phyloP scores from a whole-genome alignment of 2,797 vertebrate species.

The Mormyrus proboscirostris region DNA sequence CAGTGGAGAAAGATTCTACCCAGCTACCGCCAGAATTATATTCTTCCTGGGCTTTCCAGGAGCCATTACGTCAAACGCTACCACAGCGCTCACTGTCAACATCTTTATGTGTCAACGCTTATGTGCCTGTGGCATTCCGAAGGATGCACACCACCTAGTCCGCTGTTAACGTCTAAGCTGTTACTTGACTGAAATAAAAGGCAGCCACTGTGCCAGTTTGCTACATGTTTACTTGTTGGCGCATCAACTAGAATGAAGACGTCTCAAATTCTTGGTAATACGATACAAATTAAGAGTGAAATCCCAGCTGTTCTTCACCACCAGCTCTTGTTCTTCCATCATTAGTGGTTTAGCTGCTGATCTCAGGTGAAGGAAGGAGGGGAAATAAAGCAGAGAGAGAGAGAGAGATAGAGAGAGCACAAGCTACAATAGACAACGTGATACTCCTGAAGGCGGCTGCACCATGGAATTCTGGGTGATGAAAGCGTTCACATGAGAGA shows the following conservation, averaged over 20 bases:
- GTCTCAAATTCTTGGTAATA: not conserved
- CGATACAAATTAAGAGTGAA: not conserved
- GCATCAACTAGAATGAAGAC: not conserved
- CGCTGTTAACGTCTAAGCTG: not conserved
- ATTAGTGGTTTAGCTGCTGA: not conserved
- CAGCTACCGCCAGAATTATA: not conserved
- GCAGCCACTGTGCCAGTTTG: not conserved
- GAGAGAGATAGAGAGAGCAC: not conserved
- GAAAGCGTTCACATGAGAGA: slow-evolving; percentile 21
- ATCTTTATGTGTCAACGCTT: slow-evolving; percentile 1
- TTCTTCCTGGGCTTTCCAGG: not conserved
- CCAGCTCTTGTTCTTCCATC: not conserved
- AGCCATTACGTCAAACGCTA: not conserved
- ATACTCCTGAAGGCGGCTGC: slow-evolving; percentile 1
- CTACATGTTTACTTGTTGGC: not conserved
- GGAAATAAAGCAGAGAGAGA: not conserved
- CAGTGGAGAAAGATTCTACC: not conserved
- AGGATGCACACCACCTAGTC: not conserved
- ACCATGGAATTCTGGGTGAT: slow-evolving; percentile 20
- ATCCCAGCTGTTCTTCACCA: not conserved
- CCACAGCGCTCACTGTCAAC: not conserved
- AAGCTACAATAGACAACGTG: not conserved
- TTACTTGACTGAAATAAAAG: not conserved
- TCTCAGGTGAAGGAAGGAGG: not conserved
- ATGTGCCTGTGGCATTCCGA: not conserved